phyloP scores from a whole-genome alignment of 2,113 vertebrate species.

The Hippocampus mohnikei region DNA sequence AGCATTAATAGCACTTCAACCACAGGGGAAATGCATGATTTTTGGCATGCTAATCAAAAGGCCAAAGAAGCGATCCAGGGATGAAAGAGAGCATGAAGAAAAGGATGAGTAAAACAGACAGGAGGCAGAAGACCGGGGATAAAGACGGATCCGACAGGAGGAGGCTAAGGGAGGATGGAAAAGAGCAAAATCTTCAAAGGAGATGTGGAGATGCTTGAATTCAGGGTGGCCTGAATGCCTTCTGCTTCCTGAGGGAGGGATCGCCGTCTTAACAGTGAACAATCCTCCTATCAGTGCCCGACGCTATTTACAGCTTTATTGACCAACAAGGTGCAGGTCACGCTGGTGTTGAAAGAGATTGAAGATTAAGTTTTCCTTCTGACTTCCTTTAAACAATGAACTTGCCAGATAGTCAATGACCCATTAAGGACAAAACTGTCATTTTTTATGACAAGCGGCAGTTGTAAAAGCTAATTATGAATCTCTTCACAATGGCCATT shows the following conservation, averaged over 20 bases:
- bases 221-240: slow-evolving; percentile 64
- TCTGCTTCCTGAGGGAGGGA: slow-evolving; percentile 51
- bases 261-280: slow-evolving; percentile 26
- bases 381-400: slow-evolving; percentile 54
- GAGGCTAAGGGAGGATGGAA: slow-evolving; percentile 48
- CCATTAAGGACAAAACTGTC: slow-evolving; percentile 30
- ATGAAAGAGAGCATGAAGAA: slow-evolving; percentile 70
- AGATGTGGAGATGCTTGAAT: slow-evolving; percentile 44
- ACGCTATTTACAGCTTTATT: slow-evolving; percentile 50
- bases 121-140: slow-evolving; percentile 55
- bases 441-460: slow-evolving; percentile 38
- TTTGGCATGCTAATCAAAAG: slow-evolving; percentile 68
- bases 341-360: slow-evolving; percentile 54
- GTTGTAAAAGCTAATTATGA: slow-evolving; percentile 64
- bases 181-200: slow-evolving; percentile 69
- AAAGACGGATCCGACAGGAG: slow-evolving; percentile 65
- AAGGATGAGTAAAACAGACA: slow-evolving; percentile 61
- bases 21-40: slow-evolving; percentile 63
- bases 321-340: slow-evolving; percentile 58
- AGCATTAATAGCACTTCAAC: slow-evolving; percentile 74
- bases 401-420: slow-evolving; percentile 44
- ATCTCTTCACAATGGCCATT: slow-evolving; percentile 32
- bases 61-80: slow-evolving; percentile 62
- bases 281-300: slow-evolving; percentile 37
- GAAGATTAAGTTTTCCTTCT: slow-evolving; percentile 40